Base-by-base conservation (phyloP, 2,888 invertebrate genomes). In the Galeopsomyia nigrocyanea region DNA sequence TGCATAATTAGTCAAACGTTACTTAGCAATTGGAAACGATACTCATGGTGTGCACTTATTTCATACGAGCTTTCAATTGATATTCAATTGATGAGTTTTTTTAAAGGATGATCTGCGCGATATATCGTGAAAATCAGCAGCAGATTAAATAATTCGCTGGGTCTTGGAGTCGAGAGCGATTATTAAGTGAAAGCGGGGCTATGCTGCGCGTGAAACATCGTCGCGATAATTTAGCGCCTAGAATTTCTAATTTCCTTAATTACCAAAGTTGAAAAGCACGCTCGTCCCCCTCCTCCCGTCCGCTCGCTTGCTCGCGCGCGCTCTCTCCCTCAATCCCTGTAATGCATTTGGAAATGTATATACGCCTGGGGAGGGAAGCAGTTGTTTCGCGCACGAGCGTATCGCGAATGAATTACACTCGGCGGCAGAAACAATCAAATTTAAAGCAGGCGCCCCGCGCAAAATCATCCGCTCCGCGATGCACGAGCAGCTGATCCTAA, bases 341-440 rank as follows among this genome's bases (percentile, higher is more conserved):
- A 64, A 68, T 73, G 58, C 60, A 73, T 64, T 73, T 49, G 61
- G 31, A 68, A 69, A 63, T 53, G 46, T 39, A 47, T 49, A 65
- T 49, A 17, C 46, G 53, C 19, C 26, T 55, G 13, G 49, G 16
- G 49, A 16, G 46, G 46, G 26, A 66, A 14, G 26, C 7, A 57
- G 69, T 64, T 70, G 69, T 70, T 70, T 64, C 64, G 50, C 39
- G 26, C 56, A 46, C 47, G 49, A 58, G 26, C 39, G 39, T 39
- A 39, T 21, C 39, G 39, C 55, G 71, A 64, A 68, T 64, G 72
- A 60, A 72, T 72, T 64, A 68, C 57, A 55, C 53, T 50, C 51
- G 62, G 61, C 26, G 70, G 62, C 64, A 58, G 77, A 76, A 68
- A 77, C 80, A 80, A 80, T 81, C 79, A 78, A 79, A 80, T 81